These are phyloP conservation scores for Cyanistes caeruleus DNA, from an alignment of 2,113 vertebrate species.

Conservation along the genomic window DNA sequence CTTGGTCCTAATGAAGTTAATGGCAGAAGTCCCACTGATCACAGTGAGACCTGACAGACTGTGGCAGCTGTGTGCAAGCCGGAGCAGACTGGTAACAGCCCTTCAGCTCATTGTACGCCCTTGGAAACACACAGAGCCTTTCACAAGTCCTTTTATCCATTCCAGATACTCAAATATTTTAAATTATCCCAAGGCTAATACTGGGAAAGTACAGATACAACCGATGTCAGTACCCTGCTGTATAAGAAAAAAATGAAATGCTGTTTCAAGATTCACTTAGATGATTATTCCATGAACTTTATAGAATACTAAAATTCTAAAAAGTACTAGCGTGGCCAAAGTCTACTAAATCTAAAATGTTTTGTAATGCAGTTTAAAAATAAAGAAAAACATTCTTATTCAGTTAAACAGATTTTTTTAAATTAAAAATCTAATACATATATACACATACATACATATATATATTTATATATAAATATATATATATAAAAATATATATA, in stretches of 20 bases:
- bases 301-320: not conserved
- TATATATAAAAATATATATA: too few relatives aligned
- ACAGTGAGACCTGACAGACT: not conserved
- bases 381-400: not conserved
- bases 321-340: not conserved
- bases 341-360: not conserved
- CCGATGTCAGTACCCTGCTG: not conserved
- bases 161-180: not conserved
- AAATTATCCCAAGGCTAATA: not conserved
- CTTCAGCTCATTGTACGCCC: not conserved
- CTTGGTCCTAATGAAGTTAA: constrained; percentile 2
- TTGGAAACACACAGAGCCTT: constrained; percentile 22
- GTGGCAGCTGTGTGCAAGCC: not conserved
- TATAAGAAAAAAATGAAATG: not conserved
- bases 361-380: not conserved
- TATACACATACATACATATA: too few relatives aligned
- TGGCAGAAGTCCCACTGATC: not conserved
- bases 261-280: not conserved
- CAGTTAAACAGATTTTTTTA: not conserved
- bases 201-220: not conserved
- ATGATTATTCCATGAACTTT: not conserved
- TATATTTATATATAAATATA: too few relatives aligned
- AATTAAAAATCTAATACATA: not conserved
- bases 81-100: not conserved
- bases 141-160: constrained; percentile 19